phyloP scores from a whole-genome alignment of 2,113 vertebrate genomes.

The Enhydra lutris region DNA sequence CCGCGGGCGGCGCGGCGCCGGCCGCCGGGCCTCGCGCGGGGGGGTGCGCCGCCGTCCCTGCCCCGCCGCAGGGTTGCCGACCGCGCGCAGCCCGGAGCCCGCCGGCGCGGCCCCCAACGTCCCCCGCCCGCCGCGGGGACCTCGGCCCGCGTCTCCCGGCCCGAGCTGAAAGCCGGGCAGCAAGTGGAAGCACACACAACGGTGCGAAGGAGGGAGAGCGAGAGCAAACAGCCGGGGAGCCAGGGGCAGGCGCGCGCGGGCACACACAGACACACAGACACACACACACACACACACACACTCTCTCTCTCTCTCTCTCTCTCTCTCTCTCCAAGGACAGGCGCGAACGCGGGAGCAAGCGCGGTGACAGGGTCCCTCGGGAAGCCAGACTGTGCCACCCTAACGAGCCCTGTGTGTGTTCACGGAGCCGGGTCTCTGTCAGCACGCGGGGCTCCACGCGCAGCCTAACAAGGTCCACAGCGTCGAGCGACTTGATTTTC shows the following conservation, averaged over 20 bases:
- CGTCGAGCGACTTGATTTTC: neutral
- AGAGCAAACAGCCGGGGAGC: neutral
- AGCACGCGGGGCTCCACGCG: neutral
- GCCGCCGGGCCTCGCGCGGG: neutral
- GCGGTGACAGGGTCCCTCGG: neutral
- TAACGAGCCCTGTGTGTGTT: rapidly evolving
- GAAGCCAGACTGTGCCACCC: neutral
- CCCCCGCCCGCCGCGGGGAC: rapidly evolving
- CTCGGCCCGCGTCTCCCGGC: neutral
- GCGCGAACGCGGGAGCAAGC: neutral
- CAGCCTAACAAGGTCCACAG: neutral
- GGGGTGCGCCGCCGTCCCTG: neutral
- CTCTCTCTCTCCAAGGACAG: neutral
- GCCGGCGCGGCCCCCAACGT: rapidly evolving
- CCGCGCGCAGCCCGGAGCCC: neutral
- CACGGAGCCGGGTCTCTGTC: neutral
- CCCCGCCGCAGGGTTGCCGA: rapidly evolving
- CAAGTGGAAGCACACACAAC: neutral
- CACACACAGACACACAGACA: neutral
- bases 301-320: too few relatives aligned
- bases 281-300: too few relatives aligned
- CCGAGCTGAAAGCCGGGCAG: neutral
- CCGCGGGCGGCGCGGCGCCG: rapidly evolving
- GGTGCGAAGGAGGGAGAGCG: neutral
- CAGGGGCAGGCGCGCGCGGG: neutral